Evolutionary conservation across 2,113 vertebrate species (phyloP), one percentile per base, ranked within the genome.

Genomic region (Alces alces): DNA sequence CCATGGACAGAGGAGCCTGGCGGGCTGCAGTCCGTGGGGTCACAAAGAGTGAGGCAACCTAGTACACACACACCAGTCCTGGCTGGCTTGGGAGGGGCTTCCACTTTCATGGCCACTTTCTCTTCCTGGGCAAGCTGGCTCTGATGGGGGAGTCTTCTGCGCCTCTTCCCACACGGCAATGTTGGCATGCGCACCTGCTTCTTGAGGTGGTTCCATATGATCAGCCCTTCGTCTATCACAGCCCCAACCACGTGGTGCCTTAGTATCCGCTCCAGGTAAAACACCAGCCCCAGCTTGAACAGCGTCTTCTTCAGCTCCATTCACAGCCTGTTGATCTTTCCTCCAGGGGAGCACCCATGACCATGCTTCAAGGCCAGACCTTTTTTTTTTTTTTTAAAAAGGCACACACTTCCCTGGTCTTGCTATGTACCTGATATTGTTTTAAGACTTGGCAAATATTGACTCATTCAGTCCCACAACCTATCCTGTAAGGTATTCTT

Each of bases 141-240:
- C 97, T 99, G 99, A 90, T 99, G 99, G 10, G 99, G 97, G 93
- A 99, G 97, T 61, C 99, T 99, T 16, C 98, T 96, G 39, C 93
- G 99, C 98, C 99, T 99, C 98, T 99, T 99, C n/a, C 99, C 99
- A 0, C 99, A 99, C 13, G 99, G 98, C 0, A 99, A 99, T 99
- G 97, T 99, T 99, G 3, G 99, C 99, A 39, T 99, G 96, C 0
- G 99, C 85, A 27, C 6, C 70, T 27, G 39, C 39, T 76, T 43
- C 70, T 27, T 43, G 70, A 76, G 70, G 5, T 14, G 12, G 23
- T 76, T 76, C 70, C 3, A 3, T 1, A 12, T 13, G 70, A 76
- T 76, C 23, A 43, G 70, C 6, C 39, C 5, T 76, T 43, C 1
- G 0, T 76, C 23, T 76, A 7, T 27, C 39, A 43, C 70, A 76